Evolutionary conservation across 2,113 vertebrate genomes (phyloP), one percentile per base, ranked within the genome.

Genomic region (Heterotilapia buettikoferi): DNA sequence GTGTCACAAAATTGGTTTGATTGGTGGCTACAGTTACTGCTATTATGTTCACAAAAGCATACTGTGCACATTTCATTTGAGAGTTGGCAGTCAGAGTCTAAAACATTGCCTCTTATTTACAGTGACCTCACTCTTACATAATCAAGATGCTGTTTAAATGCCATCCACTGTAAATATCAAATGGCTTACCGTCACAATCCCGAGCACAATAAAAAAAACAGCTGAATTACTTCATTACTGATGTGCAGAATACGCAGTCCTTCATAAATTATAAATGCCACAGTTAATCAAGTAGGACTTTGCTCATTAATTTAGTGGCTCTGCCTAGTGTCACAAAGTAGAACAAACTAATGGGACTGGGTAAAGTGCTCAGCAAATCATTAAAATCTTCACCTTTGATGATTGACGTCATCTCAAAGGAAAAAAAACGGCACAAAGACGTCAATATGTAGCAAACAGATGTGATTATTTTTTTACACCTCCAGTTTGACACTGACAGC

Each of bases 281-380:
- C 2, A 40, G 54, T 86, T 73, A 88, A 86, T 90, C 76, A 85
- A 88, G 63, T 29, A 76, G 24, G 56, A 89, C 88, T 87, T 85
- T 88, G 78, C 59, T 85, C 71, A 84, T 91, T 90, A 82, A 92
- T 92, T 89, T 85, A 92, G 82, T 89, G 86, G 31, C 59, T 88
- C 83, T 80, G 56, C 63, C 24, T 87, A 79, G 50, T 84, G 88
- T 90, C 66, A 63, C 71, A 61, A 71, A 83, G 61, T 14, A 36
- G 71, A 78, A 78, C 66, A 88, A 54, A 83, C 63, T 83, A 90
- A 92, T 89, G 88, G 66, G 68, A 1, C 82, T 80, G 43, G 53
- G 40, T 86, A 86, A 82, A 76, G 45, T 14, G 38, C 40, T 54
- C 80, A 68, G 61, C 7, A 3, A 85, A 80, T 89, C 52, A 84